Base-by-base conservation (phyloP, 2,113 vertebrate species). In the Oreochromis niloticus region DNA sequence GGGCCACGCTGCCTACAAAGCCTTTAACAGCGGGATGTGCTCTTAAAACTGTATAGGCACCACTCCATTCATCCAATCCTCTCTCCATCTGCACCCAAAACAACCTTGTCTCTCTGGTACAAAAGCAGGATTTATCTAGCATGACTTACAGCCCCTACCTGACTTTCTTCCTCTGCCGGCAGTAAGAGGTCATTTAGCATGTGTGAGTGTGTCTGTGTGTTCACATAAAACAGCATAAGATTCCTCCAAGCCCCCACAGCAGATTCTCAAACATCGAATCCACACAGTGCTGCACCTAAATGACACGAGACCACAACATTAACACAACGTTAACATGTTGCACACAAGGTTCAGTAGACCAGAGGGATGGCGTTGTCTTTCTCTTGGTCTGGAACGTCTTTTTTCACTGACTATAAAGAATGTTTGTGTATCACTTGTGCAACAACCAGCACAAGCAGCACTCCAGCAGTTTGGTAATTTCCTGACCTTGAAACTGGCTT, bases 101-200 rank as follows among this genome's bases (percentile, higher is more conserved):
- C 95, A 95, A 96, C 94, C 95, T 94, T 94, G 94, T 95, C 94
- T 94, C 91, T 90, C 85, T 75, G 89, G 95, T 93, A 93, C 92
- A 90, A 94, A 95, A 94, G 93, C 90, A 95, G 90, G 91, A 95
- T 96, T 96, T 95, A 96, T 95, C 92, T 94, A 95, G 94, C 95
- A 94, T 94, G 96, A 95, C 95, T 93, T 94, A 93, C 83, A 50
- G 90, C 94, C 87, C 68, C 85, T 86, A 87, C 84, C 91, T 93
- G 89, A 92, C 90, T 94, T 92, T 91, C 82, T 92, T 88, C 85
- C 84, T 90, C 88, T 87, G 85, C 81, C 87, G 81, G 87, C 87
- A 92, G 86, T 57, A 89, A 89, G 93, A 91, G 92, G 95, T 92
- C 94, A 95, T 90, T 91, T 86, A 88, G 85, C 87, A 92, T 93